These are phyloP conservation scores for Pachyseris speciosa DNA, from an alignment of 64 coral and sea anemone genomes.

Conservation along the genomic window DNA sequence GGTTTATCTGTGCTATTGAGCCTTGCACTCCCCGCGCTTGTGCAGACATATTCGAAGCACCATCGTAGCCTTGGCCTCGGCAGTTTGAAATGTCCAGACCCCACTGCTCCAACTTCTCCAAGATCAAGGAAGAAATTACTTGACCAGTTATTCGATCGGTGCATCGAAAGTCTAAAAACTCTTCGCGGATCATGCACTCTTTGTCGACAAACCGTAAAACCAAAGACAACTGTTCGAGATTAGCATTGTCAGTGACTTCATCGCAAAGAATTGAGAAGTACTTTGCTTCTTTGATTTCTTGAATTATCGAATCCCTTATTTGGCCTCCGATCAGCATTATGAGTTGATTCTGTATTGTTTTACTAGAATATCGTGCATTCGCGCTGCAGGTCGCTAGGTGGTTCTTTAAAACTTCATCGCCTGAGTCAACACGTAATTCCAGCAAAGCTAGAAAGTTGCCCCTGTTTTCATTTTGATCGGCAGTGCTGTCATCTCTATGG, in stretches of 20 bases:
- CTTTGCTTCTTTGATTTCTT: slow-evolving; percentile 43
- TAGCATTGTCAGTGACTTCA: slow-evolving; percentile 59
- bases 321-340: slow-evolving; percentile 12
- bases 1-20: no score
- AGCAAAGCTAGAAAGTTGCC: no score
- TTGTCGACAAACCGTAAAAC: slow-evolving; percentile 47
- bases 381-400: no score
- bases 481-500: no score
- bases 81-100: slow-evolving; percentile 30
- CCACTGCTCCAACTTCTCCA: slow-evolving; percentile 47
- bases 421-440: no score
- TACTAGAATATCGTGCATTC: slow-evolving; percentile 33
- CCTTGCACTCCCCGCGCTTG: slow-evolving; percentile 46
- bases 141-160: slow-evolving; percentile 3
- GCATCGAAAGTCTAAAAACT: not conserved
- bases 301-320: slow-evolving; percentile 22
- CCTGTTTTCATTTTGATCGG: no score
- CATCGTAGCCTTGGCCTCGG: slow-evolving; percentile 57
- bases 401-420: no score
- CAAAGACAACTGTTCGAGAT: slow-evolving; percentile 50
- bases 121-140: slow-evolving; percentile 17
- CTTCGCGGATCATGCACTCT: slow-evolving; percentile 30
- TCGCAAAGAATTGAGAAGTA: slow-evolving; percentile 60
- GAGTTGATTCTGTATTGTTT: slow-evolving; percentile 41
- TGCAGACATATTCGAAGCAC: slow-evolving; percentile 57